Evolutionary conservation across 2,797 vertebrate species (phyloP), one percentile per base, ranked within the genome.

Genomic region (Aldrovandia affinis): DNA sequence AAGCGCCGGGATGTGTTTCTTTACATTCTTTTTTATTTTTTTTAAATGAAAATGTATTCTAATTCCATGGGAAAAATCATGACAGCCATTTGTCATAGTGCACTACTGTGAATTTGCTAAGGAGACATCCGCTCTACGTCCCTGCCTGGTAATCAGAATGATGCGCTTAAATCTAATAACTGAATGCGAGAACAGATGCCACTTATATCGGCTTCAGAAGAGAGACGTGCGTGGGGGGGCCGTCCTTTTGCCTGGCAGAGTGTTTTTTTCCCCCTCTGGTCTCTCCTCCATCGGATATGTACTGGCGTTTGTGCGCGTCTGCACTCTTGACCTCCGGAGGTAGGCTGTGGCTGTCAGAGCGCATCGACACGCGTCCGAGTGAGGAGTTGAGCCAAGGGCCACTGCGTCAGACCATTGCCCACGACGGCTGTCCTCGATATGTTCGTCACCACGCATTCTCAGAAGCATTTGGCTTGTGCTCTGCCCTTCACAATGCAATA

Each of bases 81-180:
- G 42, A 20, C 33, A 54, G 36, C 57, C 39, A 18, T 73, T 63
- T 75, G 63, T 44, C 36, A 75, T 50, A 25, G 52, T 81, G 59
- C 50, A 52, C n/a, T 63, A 28, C 54, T 59, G 54, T 52, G 65
- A 25, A 28, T 65, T 80, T 68, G 70, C 75, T 65, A 80, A 80
- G 28, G 28, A 65, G 50, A 15, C 63, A 25, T 44, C 70, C 73
- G 20, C 14, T 15, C 52, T 39, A 39, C 6, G 8, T 42, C 50
- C 50, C 54, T 15, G 84, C 65, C 14, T 77, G 20, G 68, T 77
- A 59, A 75, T 73, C 68, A 75, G 80, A 65, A n/a, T 54, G 42
- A 63, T 65, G 50, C 42, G 30, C 77, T 70, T 61, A 65, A 83
- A 83, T 80, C 85, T 75, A 78, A 85, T 75, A 78, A 83, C 68